phyloP scores from a whole-genome alignment of 2,113 vertebrate genomes.

The Aythya baeri region DNA sequence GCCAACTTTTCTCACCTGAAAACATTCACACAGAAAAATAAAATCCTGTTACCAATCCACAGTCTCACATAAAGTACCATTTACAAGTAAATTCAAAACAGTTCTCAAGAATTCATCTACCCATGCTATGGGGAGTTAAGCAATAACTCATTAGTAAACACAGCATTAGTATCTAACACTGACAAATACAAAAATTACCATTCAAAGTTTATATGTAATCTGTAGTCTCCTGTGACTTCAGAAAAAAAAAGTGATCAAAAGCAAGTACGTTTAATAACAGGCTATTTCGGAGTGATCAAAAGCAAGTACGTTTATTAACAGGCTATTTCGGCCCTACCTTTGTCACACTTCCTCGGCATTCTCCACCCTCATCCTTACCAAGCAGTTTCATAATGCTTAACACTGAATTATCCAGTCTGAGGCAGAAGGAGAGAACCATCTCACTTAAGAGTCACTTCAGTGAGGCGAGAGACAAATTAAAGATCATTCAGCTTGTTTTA shows the following conservation, averaged over 20 bases:
- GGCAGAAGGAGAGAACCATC: neutral
- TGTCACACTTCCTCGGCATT: neutral
- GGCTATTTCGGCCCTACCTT: neutral
- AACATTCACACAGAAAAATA: neutral
- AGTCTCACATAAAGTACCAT: neutral
- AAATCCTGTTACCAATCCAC: neutral
- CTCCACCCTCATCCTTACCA: neutral
- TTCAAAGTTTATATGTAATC: neutral
- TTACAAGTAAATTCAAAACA: neutral
- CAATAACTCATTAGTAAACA: neutral
- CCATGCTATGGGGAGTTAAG: neutral
- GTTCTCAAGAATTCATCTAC: neutral
- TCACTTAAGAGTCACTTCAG: neutral
- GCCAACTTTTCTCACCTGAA: neutral
- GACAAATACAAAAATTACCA: neutral
- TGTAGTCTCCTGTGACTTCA: neutral
- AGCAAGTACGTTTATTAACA: conserved; percentile 7
- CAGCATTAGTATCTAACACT: neutral
- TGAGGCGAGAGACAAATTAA: neutral
- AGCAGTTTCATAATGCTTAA: neutral
- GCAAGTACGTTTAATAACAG: neutral
- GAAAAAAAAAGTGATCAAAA: neutral
- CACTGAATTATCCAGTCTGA: neutral
- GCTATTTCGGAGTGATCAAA: conserved; percentile 1
- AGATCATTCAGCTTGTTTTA: neutral